Evolutionary conservation across 2,797 vertebrate genomes (phyloP), one percentile per base, ranked within the genome.

Genomic region (Serranus cabrilla): DNA sequence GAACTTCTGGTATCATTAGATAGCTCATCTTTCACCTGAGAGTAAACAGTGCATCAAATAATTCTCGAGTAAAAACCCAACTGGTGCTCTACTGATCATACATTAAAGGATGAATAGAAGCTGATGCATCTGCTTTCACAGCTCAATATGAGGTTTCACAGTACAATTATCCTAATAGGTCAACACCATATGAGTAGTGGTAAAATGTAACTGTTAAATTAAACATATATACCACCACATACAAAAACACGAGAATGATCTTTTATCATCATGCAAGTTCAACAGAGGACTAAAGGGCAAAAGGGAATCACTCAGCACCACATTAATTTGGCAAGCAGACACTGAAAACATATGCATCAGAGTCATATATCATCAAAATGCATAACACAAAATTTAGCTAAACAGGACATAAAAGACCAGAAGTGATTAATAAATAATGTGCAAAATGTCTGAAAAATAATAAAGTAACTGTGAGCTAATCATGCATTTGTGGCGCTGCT

Each of bases 221-320:
- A 61, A 72, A 21, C 45, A 73, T 59, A 13, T 13, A 51, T 25
- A 61, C 71, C 11, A 37, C 17, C 5, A 2, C 11, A 31, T 6
- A 57, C n/a, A 66, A 62, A 51, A 71, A n/a, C 2, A 11, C 16
- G 20, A 11, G 16, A 63, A 71, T 39, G 21, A 20, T 13, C 16
- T 56, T 61, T 70, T 25, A 62, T 20, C 64, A 61, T 67, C 68
- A 85, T 84, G 76, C 69, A 79, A 43, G 34, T 61, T 61, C 31
- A 78, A 70, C 34, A 51, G 49, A 46, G 31, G 46, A 49, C 60
- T 56, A 37, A 70, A 17, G 11, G 58, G 17, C 8, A 21, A 68
- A 61, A 43, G 12, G 68, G 66, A 49, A 43, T 74, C 52, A 81
- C 58, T 31, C 43, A 46, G 40, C 47, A 82, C 49, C 42, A 73